A percentile compares a stretch with the other conserved stretches of the same genome.
Evolutionary conservation across 2,888 invertebrate genomes (phyloP).

Genomic region (Tineola bisselliella): DNA sequence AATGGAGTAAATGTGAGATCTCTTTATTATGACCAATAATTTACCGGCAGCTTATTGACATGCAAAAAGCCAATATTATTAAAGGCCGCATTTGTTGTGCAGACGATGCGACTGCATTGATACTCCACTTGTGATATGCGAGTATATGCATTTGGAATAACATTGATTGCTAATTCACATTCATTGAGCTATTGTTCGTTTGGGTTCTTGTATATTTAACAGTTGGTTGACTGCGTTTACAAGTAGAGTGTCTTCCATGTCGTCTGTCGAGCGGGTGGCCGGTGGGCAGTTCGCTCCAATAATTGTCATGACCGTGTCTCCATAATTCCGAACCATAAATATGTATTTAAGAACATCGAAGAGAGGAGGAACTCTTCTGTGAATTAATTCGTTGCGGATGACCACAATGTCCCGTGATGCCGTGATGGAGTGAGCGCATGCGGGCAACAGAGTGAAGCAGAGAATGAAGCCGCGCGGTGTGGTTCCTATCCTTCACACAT

Average conservation of each 20-base stretch:
- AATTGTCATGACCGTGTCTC: conserved; percentile 58
- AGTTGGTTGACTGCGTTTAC: no score
- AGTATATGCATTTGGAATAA: no score
- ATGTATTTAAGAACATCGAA: conserved; percentile 40
- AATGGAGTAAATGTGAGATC: no score
- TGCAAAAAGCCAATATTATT: conserved; percentile 32
- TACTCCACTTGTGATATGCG: background rate
- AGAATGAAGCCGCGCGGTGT: background rate
- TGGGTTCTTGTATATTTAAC: no score
- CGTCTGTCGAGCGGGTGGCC: no score
- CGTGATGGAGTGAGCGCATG: background rate
- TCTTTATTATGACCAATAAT: conserved; percentile 1
- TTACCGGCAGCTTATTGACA: conserved; percentile 21
- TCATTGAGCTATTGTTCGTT: no score
- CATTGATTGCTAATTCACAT: no score
- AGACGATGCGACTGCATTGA: background rate
- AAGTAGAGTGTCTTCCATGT: no score
- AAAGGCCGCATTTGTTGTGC: background rate
- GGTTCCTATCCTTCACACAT: background rate
- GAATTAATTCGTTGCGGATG: background rate
- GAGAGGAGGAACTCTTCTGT: no score
- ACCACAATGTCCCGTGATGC: no score
- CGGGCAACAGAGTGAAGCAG: no score
- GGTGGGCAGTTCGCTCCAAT: no score
- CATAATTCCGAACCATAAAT: conserved; percentile 48